Evolutionary conservation across 2,797 vertebrate species (phyloP), one percentile per base, ranked within the genome.

Genomic region (Loriculus beryllinus): DNA sequence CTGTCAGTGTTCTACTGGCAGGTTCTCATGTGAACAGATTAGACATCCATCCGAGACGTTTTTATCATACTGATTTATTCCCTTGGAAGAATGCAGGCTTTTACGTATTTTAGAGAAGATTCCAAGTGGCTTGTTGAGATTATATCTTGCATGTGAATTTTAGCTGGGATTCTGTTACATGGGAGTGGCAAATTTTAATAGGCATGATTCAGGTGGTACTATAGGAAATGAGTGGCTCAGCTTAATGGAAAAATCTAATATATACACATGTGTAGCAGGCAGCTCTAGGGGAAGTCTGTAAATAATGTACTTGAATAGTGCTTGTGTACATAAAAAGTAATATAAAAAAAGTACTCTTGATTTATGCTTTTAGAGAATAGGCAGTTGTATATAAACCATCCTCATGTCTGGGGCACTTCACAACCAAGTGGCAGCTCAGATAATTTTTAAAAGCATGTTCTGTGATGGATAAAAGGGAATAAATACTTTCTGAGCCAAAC

Each of bases 101-200:
- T 97, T 96, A 97, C 70, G 59, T 95, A 82, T 92, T 94, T 93
- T 64, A 95, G 92, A 97, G 97, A 94, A 97, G 95, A 97, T 96
- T 98, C 94, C 96, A 97, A 98, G 96, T 96, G 95, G 56, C 88
- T 98, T 96, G 97, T 97, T 20, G 64, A 97, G 97, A 98, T 98
- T 97, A 95, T 84, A 97, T 98, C 94, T 98, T 93, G 74, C 81
- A 86, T 70, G 93, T 96, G 97, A 97, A 94, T 97, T 97, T 98
- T 92, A 92, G 87, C 85, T 79, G 93, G 91, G 93, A 86, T 98
- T 96, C 71, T 74, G 78, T 97, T 97, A 83, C 97, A 45, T 84
- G 71, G 87, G 77, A 92, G 92, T 94, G 96, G 97, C 92, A 93
- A 28, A 94, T 96, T 97, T 97, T 96, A 96, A 87, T 88, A 95